These are phyloP conservation scores for Meloidogyne floridensis DNA, from an alignment of 1,140 invertebrate species.

Conservation along the genomic window DNA sequence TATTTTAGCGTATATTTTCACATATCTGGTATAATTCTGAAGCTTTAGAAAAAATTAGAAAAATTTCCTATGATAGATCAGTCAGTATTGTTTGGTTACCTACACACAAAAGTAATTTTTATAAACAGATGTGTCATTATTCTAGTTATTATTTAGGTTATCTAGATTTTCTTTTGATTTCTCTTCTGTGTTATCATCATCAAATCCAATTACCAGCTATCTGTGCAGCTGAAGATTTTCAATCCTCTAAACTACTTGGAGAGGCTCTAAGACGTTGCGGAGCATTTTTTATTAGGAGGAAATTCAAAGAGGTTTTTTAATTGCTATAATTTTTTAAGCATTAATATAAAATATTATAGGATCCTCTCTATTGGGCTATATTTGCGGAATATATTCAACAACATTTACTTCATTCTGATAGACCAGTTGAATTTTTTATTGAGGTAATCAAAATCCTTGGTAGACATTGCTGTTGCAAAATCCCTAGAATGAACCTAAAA, in stretches of 20 bases:
- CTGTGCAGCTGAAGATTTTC: conserved; percentile 96
- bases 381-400: conserved; percentile 86
- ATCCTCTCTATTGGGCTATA: conserved; percentile 83
- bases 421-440: conserved; percentile 92
- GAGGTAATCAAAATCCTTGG: too few relatives aligned
- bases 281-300: conserved; percentile 91
- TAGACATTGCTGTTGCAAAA: too few relatives aligned
- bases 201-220: conserved; percentile 90
- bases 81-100: conserved; percentile 73
- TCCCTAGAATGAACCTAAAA: too few relatives aligned
- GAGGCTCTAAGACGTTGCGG: conserved; percentile 79
- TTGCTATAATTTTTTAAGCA: background rate
- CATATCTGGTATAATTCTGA: conserved; percentile 71
- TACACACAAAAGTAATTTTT: background rate
- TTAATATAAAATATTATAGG: conserved; percentile 68
- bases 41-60: conserved; percentile 66
- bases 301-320: conserved; percentile 65
- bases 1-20: conserved; percentile 61
- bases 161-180: conserved; percentile 89
- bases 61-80: conserved; percentile 33
- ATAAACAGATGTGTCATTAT: too few relatives aligned
- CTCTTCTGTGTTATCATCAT: conserved; percentile 85
- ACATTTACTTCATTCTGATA: conserved; percentile 77
- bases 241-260: conserved; percentile 85
- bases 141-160: conserved; percentile 70